phyloP scores from a whole-genome alignment of 2,113 vertebrate species.

The Orcinus orca region DNA sequence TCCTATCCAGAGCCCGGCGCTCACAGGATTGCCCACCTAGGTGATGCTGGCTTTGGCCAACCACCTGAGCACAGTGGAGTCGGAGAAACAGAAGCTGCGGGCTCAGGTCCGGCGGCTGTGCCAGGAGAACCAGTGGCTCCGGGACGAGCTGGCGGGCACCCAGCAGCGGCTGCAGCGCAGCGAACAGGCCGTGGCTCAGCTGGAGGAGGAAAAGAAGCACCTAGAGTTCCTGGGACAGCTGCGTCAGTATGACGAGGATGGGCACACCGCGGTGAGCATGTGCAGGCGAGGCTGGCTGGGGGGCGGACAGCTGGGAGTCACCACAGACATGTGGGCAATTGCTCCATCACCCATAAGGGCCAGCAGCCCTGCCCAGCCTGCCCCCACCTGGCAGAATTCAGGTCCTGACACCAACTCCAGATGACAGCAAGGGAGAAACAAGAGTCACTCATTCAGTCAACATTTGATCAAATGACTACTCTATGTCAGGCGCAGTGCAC shows the following conservation, averaged over 20 bases:
- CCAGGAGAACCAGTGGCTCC: slow-evolving; percentile 99
- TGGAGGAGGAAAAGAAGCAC: slow-evolving; percentile 99
- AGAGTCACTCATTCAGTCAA: not conserved
- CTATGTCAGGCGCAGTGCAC: not conserved
- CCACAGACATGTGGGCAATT: not conserved
- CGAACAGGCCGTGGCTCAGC: slow-evolving; percentile 96
- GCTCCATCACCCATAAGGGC: not conserved
- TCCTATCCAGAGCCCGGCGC: not conserved
- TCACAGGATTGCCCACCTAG: slow-evolving; percentile 78
- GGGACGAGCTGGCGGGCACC: slow-evolving; percentile 96
- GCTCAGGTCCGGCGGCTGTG: slow-evolving; percentile 96
- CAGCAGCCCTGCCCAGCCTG: not conserved
- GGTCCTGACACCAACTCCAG: slow-evolving; percentile 12
- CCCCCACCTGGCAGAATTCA: not conserved
- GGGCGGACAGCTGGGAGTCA: not conserved
- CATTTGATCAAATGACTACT: not conserved
- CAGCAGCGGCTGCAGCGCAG: slow-evolving; percentile 98
- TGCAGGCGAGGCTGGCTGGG: not conserved
- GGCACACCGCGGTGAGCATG: slow-evolving; percentile 87
- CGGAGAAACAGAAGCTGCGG: slow-evolving; percentile 98
- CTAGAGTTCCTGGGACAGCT: slow-evolving; percentile 99
- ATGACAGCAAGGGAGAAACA: not conserved
- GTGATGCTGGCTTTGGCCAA: slow-evolving; percentile 99
- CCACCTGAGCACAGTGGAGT: slow-evolving; percentile 97
- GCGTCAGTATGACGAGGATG: slow-evolving; percentile 97